These are phyloP conservation scores for Cromileptes altivelis DNA, from an alignment of 2,113 vertebrate genomes.

Conservation along the genomic window DNA sequence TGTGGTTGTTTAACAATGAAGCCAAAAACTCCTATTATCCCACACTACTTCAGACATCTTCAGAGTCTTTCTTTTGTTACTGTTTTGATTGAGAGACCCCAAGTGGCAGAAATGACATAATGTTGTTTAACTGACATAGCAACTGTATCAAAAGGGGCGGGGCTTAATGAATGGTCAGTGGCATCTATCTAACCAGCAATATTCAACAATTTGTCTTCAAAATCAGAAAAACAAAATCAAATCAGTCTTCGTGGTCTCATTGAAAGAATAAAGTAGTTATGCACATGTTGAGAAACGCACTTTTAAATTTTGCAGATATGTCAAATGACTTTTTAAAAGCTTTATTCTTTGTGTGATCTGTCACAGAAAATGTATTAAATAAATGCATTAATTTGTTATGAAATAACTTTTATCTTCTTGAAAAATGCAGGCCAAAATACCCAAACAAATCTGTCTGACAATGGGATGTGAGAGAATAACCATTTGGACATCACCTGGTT, in stretches of 20 bases:
- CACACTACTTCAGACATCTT: no score
- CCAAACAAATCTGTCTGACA: background rate
- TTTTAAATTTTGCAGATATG: conserved; percentile 50
- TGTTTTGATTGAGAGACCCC: no score
- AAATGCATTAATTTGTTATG: conserved; percentile 31
- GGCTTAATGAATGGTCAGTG: conserved; percentile 14
- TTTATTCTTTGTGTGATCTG: conserved; percentile 42
- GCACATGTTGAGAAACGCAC: conserved; percentile 50
- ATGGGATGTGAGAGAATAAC: background rate
- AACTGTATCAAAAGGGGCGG: background rate
- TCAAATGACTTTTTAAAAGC: conserved; percentile 14
- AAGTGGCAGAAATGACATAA: no score
- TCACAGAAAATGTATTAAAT: conserved; percentile 28
- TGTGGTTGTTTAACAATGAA: no score
- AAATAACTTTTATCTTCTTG: conserved; percentile 32
- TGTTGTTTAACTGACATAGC: background rate
- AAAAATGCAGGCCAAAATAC: conserved; percentile 27
- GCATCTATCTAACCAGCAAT: background rate
- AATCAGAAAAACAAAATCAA: conserved; percentile 11
- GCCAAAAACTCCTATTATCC: no score
- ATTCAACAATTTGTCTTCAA: background rate
- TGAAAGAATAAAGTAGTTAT: conserved; percentile 10
- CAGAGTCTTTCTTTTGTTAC: no score
- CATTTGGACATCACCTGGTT: background rate
- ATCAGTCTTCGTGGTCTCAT: background rate